These are phyloP conservation scores for Linyphia triangularis DNA, from an alignment of 2,888 invertebrate genomes.

Conservation along the genomic window DNA sequence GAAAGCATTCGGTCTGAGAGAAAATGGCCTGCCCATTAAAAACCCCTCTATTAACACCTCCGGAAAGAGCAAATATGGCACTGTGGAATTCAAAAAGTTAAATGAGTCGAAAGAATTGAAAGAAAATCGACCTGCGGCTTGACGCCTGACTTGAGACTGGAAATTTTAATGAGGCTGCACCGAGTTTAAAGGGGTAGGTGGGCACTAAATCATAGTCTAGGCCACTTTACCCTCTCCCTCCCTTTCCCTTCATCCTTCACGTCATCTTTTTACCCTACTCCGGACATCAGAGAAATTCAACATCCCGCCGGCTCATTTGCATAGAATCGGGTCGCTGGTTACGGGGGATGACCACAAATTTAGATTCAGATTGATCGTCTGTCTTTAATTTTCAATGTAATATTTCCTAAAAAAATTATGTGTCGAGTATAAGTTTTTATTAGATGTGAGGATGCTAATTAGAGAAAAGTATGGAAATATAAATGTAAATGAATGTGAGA, in stretches of 20 bases:
- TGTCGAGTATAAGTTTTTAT: too few relatives aligned
- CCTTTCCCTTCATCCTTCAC: slow-evolving; percentile 9
- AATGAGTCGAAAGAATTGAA: slow-evolving; percentile 65
- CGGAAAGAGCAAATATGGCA: neutral
- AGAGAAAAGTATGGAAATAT: too few relatives aligned
- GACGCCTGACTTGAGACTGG: slow-evolving; percentile 36
- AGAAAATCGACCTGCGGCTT: slow-evolving; percentile 66
- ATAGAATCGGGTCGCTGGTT: slow-evolving; percentile 36
- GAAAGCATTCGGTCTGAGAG: neutral
- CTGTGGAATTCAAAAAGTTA: slow-evolving; percentile 47
- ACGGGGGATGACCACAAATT: slow-evolving; percentile 30
- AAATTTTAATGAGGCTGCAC: slow-evolving; percentile 52
- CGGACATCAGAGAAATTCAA: slow-evolving; percentile 50
- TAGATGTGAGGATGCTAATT: too few relatives aligned
- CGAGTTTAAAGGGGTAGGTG: slow-evolving; percentile 19
- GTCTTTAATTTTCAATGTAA: too few relatives aligned
- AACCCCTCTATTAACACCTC: slow-evolving; percentile 57
- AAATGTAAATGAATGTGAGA: too few relatives aligned
- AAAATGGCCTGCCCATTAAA: slow-evolving; percentile 51
- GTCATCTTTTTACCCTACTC: slow-evolving; percentile 55
- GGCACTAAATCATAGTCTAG: slow-evolving; percentile 56
- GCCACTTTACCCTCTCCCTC: slow-evolving; percentile 6
- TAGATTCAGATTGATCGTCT: too few relatives aligned
- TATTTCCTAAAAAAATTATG: too few relatives aligned
- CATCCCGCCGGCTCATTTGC: slow-evolving; percentile 62